Conservation (phyloP, 1,140 invertebrate genomes). For the Saxidomus purpurata region DNA sequence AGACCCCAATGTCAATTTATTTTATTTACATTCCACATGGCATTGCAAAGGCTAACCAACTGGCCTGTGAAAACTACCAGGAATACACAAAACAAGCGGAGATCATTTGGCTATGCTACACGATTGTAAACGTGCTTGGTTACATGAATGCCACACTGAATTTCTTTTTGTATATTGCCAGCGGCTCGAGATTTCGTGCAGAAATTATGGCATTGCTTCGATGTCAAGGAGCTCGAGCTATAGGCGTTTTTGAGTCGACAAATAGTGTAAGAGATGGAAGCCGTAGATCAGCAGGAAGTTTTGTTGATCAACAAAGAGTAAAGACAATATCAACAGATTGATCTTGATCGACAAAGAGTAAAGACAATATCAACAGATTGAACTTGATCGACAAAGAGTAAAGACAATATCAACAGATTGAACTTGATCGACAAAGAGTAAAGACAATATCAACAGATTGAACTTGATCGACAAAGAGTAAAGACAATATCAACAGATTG, state of each 20-base stretch:
- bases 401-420: too few species aligned
- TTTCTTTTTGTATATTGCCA: constrained; percentile 34
- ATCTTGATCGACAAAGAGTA: background rate
- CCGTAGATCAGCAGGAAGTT: background rate
- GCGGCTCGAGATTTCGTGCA: constrained; percentile 31
- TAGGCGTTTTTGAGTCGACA: constrained; percentile 3
- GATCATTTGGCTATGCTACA: constrained; percentile 44
- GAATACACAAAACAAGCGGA: constrained; percentile 28
- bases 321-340: background rate
- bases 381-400: too few species aligned
- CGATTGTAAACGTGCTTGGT: background rate
- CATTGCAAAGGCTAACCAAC: background rate
- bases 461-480: too few species aligned
- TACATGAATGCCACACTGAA: constrained; percentile 51
- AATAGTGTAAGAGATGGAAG: background rate
- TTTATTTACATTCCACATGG: constrained; percentile 41
- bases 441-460: too few species aligned
- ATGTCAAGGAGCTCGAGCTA: constrained; percentile 2
- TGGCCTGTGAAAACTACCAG: constrained; percentile 24
- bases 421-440: too few species aligned
- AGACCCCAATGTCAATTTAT: constrained; percentile 47
- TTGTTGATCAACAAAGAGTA: background rate
- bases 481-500: too few species aligned
- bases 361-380: too few species aligned
- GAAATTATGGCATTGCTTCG: constrained; percentile 18